Percentiles rank a stretch among this genome's conserved stretches.
These are phyloP conservation scores for Pelusios castaneus DNA, from an alignment of 2,113 vertebrate genomes.

Conservation along the genomic window DNA sequence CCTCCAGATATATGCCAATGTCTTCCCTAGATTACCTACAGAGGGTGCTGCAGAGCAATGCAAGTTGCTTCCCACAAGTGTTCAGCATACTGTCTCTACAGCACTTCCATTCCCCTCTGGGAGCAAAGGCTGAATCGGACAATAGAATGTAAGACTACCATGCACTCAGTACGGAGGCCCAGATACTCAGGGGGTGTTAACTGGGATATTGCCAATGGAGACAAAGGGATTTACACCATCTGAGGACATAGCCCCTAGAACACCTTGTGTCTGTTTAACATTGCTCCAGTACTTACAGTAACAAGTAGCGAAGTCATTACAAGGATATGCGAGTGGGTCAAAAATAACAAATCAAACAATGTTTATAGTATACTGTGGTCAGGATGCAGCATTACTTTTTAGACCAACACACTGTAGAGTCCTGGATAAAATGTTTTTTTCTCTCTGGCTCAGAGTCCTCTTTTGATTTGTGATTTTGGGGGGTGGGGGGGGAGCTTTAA, in stretches of 20 bases:
- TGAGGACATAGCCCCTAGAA: neutral
- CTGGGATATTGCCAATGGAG: fast-evolving
- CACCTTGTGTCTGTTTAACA: neutral
- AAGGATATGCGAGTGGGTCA: conserved; percentile 25
- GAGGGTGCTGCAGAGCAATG: fast-evolving
- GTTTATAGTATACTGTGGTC: conserved; percentile 1
- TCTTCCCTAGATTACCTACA: neutral
- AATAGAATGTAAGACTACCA: fast-evolving
- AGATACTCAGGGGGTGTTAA: neutral
- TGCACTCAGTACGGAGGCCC: too few species aligned
- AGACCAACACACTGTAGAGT: neutral
- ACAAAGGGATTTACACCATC: fast-evolving
- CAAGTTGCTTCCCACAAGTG: neutral
- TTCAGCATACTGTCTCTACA: neutral
- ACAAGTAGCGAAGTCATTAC: conserved; percentile 50
- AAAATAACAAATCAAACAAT: conserved; percentile 51
- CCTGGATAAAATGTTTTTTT: conserved; percentile 14
- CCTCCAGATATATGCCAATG: neutral
- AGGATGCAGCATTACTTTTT: conserved; percentile 25
- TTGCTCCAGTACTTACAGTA: neutral
- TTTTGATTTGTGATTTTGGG: conserved; percentile 24
- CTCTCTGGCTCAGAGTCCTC: conserved; percentile 8
- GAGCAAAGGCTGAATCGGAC: fast-evolving
- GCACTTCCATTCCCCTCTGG: neutral
- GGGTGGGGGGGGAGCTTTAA: neutral